Conservation (phyloP, 2,797 vertebrate species). For the Chaetophractus vellerosus region DNA sequence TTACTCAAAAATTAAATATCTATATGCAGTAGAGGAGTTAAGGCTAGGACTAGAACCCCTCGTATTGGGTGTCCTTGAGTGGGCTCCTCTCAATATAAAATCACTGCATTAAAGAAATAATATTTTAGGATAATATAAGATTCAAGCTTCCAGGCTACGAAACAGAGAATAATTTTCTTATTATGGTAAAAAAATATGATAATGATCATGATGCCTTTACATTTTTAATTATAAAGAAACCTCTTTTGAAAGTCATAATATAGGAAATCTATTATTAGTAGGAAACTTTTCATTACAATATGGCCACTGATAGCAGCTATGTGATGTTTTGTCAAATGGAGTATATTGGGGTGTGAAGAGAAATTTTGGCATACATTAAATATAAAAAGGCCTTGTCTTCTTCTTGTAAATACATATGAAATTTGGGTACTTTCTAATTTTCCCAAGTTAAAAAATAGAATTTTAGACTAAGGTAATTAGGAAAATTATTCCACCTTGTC, state of each 20-base stretch:
- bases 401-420: background rate
- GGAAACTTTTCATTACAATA: background rate
- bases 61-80: too few species aligned
- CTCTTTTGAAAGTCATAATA: background rate
- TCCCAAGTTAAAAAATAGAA: background rate
- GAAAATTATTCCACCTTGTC: background rate
- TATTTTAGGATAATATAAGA: background rate
- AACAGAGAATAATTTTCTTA: background rate
- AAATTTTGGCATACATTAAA: background rate
- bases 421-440: background rate
- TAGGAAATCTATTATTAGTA: background rate
- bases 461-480: background rate
- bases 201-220: background rate
- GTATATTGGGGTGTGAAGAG: background rate
- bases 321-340: background rate
- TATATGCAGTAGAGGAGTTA: too few species aligned
- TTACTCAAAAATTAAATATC: too few species aligned
- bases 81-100: too few species aligned
- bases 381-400: background rate
- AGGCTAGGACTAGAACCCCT: too few species aligned
- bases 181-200: constrained; percentile 1
- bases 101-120: background rate
- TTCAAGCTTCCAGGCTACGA: background rate
- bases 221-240: background rate
- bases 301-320: background rate